phyloP scores from a whole-genome alignment of 1,140 invertebrate species.

The Plectrocnemia conspersa region DNA sequence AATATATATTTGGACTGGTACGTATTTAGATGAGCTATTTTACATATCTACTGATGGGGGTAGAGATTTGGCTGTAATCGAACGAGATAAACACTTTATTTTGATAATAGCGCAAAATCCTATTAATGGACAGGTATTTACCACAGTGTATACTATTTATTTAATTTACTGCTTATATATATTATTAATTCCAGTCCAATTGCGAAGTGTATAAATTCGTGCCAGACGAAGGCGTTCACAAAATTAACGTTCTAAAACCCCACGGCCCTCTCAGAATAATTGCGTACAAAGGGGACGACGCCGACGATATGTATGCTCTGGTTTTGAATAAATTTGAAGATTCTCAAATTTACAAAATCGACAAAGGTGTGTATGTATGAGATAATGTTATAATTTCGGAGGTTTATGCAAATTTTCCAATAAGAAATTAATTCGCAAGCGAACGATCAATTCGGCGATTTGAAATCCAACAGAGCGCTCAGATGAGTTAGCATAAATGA shows the following conservation, averaged over 20 bases:
- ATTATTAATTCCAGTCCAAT: slow-evolving; percentile 14
- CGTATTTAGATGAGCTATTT: slow-evolving; percentile 38
- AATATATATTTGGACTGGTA: slow-evolving; percentile 41
- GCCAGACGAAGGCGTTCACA: slow-evolving; percentile 10
- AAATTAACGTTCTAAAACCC: slow-evolving; percentile 17
- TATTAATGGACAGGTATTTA: slow-evolving; percentile 2
- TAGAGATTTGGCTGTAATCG: slow-evolving; percentile 9
- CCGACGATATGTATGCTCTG: slow-evolving; percentile 5
- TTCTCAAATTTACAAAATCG: background rate
- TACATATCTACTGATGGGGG: slow-evolving; percentile 18
- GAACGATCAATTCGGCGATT: no score
- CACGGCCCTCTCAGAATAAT: slow-evolving; percentile 6
- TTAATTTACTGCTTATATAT: background rate
- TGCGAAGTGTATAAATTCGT: slow-evolving; percentile 23
- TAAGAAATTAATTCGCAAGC: no score
- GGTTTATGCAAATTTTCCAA: no score
- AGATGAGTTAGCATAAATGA: no score
- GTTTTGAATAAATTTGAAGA: background rate
- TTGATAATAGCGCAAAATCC: slow-evolving; percentile 24
- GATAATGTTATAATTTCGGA: no score
- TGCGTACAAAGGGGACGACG: slow-evolving; percentile 9
- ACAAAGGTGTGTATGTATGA: slow-evolving; percentile 6
- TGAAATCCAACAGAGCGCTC: no score
- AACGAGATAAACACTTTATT: slow-evolving; percentile 12
- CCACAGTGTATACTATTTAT: slow-evolving; percentile 1